Percentiles rank a stretch among this genome's conserved stretches.
Evolutionary conservation across 2,797 vertebrate species (phyloP).

Genomic region (Notolabrus celidotus): DNA sequence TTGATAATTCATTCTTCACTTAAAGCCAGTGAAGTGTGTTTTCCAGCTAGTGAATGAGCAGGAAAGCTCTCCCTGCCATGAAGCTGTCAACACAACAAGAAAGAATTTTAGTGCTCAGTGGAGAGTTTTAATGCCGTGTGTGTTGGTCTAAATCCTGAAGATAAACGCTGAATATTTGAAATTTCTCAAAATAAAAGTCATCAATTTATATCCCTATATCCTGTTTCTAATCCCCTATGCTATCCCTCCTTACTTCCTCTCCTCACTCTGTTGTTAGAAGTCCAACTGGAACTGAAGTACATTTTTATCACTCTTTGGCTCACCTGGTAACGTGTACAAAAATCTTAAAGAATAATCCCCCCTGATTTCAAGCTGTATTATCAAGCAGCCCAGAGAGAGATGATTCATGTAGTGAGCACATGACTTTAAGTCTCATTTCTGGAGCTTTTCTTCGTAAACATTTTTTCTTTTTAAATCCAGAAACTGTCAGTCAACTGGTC

Average conservation of each 20-base stretch:
- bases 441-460: background rate
- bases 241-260: background rate
- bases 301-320: background rate
- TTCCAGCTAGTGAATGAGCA: constrained; percentile 13
- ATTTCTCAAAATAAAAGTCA: constrained; percentile 11
- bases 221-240: background rate
- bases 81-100: constrained; percentile 39
- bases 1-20: constrained; percentile 30
- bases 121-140: background rate
- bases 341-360: background rate
- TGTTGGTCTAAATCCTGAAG: constrained; percentile 13
- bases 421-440: background rate
- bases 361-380: background rate
- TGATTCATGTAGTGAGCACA: background rate
- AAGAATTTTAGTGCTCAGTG: background rate
- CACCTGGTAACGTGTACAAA: background rate
- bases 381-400: background rate
- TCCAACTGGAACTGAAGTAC: background rate
- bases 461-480: background rate
- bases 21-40: constrained; percentile 19
- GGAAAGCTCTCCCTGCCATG: constrained; percentile 11
- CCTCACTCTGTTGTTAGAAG: background rate
- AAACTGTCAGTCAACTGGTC: background rate
- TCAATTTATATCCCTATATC: background rate
- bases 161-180: constrained; percentile 8